These are phyloP conservation scores for Brenthis daphne DNA, from an alignment of 2,888 invertebrate genomes.

Conservation along the genomic window DNA sequence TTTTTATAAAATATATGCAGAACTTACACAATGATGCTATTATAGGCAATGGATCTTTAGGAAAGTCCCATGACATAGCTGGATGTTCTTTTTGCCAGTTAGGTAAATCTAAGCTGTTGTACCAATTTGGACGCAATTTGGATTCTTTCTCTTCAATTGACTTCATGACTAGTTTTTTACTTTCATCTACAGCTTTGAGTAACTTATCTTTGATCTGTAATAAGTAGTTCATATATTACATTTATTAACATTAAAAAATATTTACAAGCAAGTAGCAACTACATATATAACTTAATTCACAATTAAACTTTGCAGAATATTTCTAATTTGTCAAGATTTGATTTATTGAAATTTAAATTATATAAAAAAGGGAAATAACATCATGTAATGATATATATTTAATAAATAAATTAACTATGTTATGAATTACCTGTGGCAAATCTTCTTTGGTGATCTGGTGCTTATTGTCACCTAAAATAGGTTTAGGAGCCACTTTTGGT, in stretches of 20 bases:
- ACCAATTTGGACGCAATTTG: slow-evolving; percentile 68
- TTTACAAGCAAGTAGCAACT: neutral
- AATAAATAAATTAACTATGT: neutral
- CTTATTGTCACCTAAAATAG: slow-evolving; percentile 71
- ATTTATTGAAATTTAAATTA: too few species aligned
- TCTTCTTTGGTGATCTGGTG: slow-evolving; percentile 84
- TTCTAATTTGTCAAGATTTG: too few species aligned
- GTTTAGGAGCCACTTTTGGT: slow-evolving; percentile 75
- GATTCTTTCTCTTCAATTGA: slow-evolving; percentile 75
- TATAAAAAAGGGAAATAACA: too few species aligned
- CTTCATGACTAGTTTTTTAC: slow-evolving; percentile 75
- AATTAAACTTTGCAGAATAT: too few species aligned
- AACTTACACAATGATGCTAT: slow-evolving; percentile 64
- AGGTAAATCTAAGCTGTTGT: slow-evolving; percentile 68
- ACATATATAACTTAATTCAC: too few species aligned
- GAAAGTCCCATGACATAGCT: slow-evolving; percentile 79
- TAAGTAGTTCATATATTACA: neutral
- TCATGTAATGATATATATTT: neutral
- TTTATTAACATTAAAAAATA: slow-evolving; percentile 10
- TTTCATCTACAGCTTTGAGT: slow-evolving; percentile 77
- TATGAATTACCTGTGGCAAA: slow-evolving; percentile 80
- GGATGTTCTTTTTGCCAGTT: slow-evolving; percentile 76
- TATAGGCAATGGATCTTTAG: slow-evolving; percentile 69
- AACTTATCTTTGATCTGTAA: slow-evolving; percentile 77
- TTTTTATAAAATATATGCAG: too few species aligned